Base-by-base conservation (phyloP, 2,797 vertebrate species). In the Parambassis ranga region DNA sequence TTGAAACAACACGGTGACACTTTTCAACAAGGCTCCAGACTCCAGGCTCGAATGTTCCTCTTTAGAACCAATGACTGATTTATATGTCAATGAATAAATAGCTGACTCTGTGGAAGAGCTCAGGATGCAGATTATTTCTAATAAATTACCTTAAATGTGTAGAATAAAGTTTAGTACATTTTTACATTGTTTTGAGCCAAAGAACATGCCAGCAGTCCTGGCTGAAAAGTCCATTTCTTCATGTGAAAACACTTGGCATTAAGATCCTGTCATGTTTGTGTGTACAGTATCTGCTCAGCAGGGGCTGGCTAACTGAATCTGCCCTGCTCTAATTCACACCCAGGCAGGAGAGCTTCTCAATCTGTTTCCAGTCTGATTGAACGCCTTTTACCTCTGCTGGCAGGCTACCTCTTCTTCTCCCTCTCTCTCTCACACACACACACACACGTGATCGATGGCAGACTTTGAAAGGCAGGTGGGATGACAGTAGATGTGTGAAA, bases 361-460 rank as follows among this genome's bases (percentile, higher is more conserved):
- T 68, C 74, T 67, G 48, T 70, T 57, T 53, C 3, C 11, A 28
- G 26, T 44, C 59, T 68, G 71, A 81, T 50, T 50, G 57, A 75
- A 63, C 1, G 16, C 30, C 59, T 64, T 48, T 66, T 55, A 72
- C 24, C 58, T 35, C 11, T 7, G 49, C 46, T 67, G 61, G 68
- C 35, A 66, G 60, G 31, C 20, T 41, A 7, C 9, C 32, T 16
- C 61, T 56, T 30, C 16, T 20, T 70, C 46, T 43, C 41, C 16
- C 37, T 65, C 46, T 13, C 9, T 30, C 42, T 19, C 43, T 42
- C 52, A 28, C 36, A 35, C 28, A 20, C 7, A 26, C 38, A 39
- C 6, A 16, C n/a, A 23, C 42, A 27, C 56, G 55, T 48, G 18
- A 69, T 65, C 36, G 59, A 31, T 55, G 47, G 27, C 33, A 70